Evolutionary conservation across 2,797 vertebrate species (phyloP), one percentile per base, ranked within the genome.

Genomic region (Gymnodraco acuticeps): DNA sequence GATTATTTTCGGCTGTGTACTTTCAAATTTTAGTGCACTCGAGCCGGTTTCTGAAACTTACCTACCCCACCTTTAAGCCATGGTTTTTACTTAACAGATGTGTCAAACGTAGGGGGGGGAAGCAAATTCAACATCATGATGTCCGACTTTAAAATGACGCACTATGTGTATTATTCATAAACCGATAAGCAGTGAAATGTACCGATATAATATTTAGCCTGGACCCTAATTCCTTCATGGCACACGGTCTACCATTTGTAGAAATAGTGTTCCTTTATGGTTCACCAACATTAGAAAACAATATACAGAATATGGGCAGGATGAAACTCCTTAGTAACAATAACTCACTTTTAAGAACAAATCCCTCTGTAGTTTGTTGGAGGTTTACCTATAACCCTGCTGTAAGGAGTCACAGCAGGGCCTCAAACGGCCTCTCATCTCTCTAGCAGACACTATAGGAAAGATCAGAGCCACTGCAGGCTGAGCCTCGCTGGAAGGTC

Each of bases 361-460:
- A 42, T 41, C 2, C 3, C 5, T 10, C 3, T 2, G 16, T 2
- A 9, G 19, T 43, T 11, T 93, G 95, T 96, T 17, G 59, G 94
- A 91, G 93, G 93, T 80, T 83, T 94, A 87, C 87, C 93, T 95
- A 95, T 94, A 95, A 95, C 96, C 94, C 86, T 64, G 61, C 89
- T 19, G 61, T 10, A 87, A 27, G 4, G 20, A 4, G 12, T 31
- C 92, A 86, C 84, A 80, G 89, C 80, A 80, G 89, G 94, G 96
- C 95, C 96, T 97, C 96, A 96, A 97, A 97, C 96, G 43, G 7
- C 92, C 94, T 80, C 96, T 63, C 10, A 0, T 82, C 10, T 93
- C 80, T 97, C 87, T 96, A 55, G 96, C 96, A 96, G 96, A 94
- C 91, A 45, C 86, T 74, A 52, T 31, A 96, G 95, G 95, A 96